Percentiles rank a stretch among this genome's conserved stretches.
Evolutionary conservation across 1,140 invertebrate species (phyloP).

Genomic region (Drosophila bocki): DNA sequence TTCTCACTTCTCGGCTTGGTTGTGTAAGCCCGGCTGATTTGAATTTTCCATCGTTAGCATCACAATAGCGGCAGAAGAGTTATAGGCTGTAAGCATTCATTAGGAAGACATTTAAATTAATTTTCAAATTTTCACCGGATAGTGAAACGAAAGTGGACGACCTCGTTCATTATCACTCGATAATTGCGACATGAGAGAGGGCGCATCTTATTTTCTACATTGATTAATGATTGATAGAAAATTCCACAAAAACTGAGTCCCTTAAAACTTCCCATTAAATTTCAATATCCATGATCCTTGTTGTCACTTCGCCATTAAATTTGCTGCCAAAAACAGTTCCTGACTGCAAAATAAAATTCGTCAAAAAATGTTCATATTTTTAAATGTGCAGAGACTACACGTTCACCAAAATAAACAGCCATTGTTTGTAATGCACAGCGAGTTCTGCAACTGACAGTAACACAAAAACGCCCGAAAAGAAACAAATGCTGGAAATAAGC

Average conservation of each 20-base stretch:
- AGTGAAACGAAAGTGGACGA: conserved; percentile 22
- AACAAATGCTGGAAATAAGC: conserved; percentile 22
- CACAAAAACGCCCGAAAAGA: conserved; percentile 31
- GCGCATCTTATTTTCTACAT: neutral
- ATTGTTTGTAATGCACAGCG: conserved; percentile 33
- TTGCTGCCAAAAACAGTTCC: conserved; percentile 36
- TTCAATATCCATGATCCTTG: conserved; percentile 10
- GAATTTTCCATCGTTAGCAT: conserved; percentile 52
- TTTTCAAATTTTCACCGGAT: conserved; percentile 23
- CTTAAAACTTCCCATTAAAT: conserved; percentile 15
- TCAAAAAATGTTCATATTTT: conserved; percentile 44
- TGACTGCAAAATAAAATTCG: conserved; percentile 26
- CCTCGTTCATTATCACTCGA: neutral
- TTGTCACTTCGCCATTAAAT: conserved; percentile 7
- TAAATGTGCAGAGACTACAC: conserved; percentile 11
- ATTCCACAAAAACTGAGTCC: neutral
- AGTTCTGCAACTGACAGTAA: conserved; percentile 63
- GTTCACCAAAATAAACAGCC: conserved; percentile 29
- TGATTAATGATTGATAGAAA: neutral
- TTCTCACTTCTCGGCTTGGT: conserved; percentile 39
- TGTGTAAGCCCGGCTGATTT: conserved; percentile 35
- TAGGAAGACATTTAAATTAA: conserved; percentile 79
- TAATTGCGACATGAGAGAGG: conserved; percentile 5
- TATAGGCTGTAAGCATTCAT: conserved; percentile 68
- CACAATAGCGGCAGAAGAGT: conserved; percentile 39